Conservation (phyloP, 2,797 vertebrate species). For the Natrix natrix region DNA sequence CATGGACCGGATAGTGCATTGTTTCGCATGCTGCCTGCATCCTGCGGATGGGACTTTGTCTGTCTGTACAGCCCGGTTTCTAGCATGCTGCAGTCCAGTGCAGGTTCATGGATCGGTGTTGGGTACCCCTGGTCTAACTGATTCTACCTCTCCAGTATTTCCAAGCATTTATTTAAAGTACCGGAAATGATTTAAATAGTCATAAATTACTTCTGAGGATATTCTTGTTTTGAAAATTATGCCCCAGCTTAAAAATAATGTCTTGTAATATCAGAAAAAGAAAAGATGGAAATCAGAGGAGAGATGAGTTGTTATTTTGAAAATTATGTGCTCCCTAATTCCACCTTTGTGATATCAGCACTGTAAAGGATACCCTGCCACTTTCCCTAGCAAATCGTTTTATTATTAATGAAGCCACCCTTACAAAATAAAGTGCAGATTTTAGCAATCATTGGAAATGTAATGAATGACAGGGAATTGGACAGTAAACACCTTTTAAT, state of each 20-base stretch:
- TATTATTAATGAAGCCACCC: not conserved
- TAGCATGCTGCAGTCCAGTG: no score
- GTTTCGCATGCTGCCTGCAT: not conserved
- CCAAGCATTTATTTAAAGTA: slow-evolving; percentile 33
- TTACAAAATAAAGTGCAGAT: slow-evolving; percentile 20
- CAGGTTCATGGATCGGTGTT: no score
- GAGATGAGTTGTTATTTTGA: slow-evolving; percentile 60
- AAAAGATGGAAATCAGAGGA: slow-evolving; percentile 37
- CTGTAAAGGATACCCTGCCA: slow-evolving; percentile 48
- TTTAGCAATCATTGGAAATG: slow-evolving; percentile 20
- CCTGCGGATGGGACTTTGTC: not conserved
- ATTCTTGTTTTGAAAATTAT: slow-evolving; percentile 52
- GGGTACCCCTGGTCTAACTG: not conserved
- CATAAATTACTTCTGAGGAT: slow-evolving; percentile 49
- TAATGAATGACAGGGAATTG: not conserved
- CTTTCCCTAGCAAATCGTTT: slow-evolving; percentile 43
- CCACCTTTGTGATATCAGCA: slow-evolving; percentile 38
- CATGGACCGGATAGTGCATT: not conserved
- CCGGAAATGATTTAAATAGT: slow-evolving; percentile 25
- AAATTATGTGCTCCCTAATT: slow-evolving; percentile 46
- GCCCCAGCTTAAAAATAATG: slow-evolving; percentile 64
- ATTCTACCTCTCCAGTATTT: not conserved
- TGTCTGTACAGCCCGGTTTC: not conserved
- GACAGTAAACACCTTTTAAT: not conserved
- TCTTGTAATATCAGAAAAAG: slow-evolving; percentile 24